These are phyloP conservation scores for Echeneis naucrates DNA, from an alignment of 2,797 vertebrate species.

Conservation along the genomic window DNA sequence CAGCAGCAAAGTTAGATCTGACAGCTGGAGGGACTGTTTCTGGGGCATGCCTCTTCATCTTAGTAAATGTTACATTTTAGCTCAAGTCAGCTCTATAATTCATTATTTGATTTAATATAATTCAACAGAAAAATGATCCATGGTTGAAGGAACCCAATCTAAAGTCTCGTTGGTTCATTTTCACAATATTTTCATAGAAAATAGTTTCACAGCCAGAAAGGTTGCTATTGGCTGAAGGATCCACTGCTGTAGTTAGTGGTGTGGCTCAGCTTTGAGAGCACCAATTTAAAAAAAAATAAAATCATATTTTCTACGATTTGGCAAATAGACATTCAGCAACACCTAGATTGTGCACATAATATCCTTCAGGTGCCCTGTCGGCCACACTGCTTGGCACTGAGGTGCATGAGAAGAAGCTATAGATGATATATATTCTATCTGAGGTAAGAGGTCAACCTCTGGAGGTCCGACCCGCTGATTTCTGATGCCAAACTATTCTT, in stretches of 20 bases:
- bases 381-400: not conserved
- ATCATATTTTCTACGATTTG: not conserved
- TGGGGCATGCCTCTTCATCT: not conserved
- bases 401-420: not conserved
- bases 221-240: not conserved
- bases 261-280: not conserved
- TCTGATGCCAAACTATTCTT: not conserved
- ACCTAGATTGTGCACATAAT: not conserved
- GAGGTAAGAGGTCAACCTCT: not conserved
- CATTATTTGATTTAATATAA: not conserved
- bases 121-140: not conserved
- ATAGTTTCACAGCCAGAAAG: not conserved
- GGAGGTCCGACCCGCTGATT: not conserved
- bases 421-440: not conserved
- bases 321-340: not conserved
- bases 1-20: not conserved
- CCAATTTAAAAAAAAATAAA: constrained; percentile 2
- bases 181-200: not conserved
- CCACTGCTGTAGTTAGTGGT: not conserved
- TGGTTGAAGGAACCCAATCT: not conserved
- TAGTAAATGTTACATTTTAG: not conserved
- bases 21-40: not conserved
- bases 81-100: not conserved
- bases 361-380: not conserved
- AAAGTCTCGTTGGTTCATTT: not conserved